These are phyloP conservation scores for Agrilus mali DNA, from an alignment of 2,888 invertebrate species.

Conservation along the genomic window DNA sequence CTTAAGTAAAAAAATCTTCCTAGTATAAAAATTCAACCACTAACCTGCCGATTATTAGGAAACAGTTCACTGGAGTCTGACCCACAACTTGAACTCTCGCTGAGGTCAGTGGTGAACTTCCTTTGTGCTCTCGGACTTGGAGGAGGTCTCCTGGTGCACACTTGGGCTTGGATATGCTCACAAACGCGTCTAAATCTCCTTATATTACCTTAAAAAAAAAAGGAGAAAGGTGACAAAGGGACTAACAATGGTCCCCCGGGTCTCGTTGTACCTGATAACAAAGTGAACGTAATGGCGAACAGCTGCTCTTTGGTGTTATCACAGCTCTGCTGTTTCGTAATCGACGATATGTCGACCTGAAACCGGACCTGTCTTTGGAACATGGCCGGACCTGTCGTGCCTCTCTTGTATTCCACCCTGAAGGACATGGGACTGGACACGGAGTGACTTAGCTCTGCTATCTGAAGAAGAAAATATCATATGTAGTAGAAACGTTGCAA, in stretches of 20 bases:
- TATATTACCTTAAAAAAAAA: conserved; percentile 62
- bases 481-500: not conserved
- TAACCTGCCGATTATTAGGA: conserved; percentile 31
- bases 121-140: conserved; percentile 51
- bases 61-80: conserved; percentile 51
- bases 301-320: conserved; percentile 61
- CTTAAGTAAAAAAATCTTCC: too few relatives aligned
- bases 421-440: conserved; percentile 98
- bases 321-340: conserved; percentile 61
- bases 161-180: conserved; percentile 86
- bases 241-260: too few relatives aligned
- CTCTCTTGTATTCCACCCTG: conserved; percentile 93
- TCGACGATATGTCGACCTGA: conserved; percentile 80
- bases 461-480: conserved; percentile 41
- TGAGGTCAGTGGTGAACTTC: conserved; percentile 52
- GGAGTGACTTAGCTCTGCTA: conserved; percentile 92
- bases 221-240: too few relatives aligned
- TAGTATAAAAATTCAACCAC: too few relatives aligned
- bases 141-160: conserved; percentile 40
- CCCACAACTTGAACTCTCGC: conserved; percentile 57
- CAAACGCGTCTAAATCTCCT: conserved; percentile 89
- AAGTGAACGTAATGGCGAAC: conserved; percentile 89
- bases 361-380: conserved; percentile 93
- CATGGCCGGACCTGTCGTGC: conserved; percentile 88
- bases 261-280: conserved; percentile 65